phyloP scores from a whole-genome alignment of 2,888 invertebrate genomes.

The Tuta absoluta region DNA sequence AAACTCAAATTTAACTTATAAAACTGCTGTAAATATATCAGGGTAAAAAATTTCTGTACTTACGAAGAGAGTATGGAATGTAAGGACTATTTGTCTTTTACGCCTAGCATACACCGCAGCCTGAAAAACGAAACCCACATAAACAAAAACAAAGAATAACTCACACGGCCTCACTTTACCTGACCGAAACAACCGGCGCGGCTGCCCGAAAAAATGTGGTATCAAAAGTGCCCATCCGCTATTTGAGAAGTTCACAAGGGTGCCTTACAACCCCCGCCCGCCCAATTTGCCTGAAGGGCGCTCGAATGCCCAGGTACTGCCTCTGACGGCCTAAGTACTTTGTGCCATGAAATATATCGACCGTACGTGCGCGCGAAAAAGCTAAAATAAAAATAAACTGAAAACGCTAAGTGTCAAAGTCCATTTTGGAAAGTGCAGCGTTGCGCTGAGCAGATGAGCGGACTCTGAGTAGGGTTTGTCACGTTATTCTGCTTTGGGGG shows the following conservation, averaged over 20 bases:
- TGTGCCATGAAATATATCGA: constrained; percentile 67
- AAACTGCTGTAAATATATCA: neutral
- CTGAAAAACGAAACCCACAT: neutral
- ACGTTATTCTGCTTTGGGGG: constrained; percentile 20
- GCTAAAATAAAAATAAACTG: constrained; percentile 65
- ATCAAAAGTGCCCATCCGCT: constrained; percentile 28
- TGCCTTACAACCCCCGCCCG: constrained; percentile 56
- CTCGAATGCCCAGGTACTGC: constrained; percentile 45
- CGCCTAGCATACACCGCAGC: neutral
- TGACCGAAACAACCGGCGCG: constrained; percentile 17
- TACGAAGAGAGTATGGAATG: neutral
- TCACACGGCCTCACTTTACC: constrained; percentile 14
- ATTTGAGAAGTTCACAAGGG: constrained; percentile 33
- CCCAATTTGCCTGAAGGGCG: constrained; percentile 60
- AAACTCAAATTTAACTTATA: neutral
- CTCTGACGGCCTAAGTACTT: constrained; percentile 50
- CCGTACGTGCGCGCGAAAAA: constrained; percentile 59
- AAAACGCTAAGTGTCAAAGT: constrained; percentile 60
- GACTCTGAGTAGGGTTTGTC: constrained; percentile 21
- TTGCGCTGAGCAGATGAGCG: neutral
- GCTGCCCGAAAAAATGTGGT: constrained; percentile 18
- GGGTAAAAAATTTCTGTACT: neutral
- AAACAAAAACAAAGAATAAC: constrained; percentile 4
- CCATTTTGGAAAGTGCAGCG: constrained; percentile 37
- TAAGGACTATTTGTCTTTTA: neutral